Evolutionary conservation across 1,140 invertebrate species (phyloP).

Genomic region (Ladona fulva): DNA sequence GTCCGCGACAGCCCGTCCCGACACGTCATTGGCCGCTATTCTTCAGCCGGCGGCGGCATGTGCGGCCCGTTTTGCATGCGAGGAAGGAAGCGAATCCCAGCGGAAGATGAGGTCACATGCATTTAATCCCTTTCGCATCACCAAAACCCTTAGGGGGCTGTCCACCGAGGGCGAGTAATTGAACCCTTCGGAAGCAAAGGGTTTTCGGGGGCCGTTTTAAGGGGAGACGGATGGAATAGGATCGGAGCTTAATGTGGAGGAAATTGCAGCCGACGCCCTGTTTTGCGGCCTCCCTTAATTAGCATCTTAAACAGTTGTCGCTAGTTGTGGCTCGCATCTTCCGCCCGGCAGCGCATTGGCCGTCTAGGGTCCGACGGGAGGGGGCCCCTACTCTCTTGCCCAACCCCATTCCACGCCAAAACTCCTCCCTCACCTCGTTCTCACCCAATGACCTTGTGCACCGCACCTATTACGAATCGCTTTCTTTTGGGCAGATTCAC

Average conservation of each 20-base stretch:
- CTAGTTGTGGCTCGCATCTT: neutral
- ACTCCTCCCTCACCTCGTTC: neutral
- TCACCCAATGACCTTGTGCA: neutral
- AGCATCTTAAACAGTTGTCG: slow-evolving; percentile 1
- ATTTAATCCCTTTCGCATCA: too few relatives aligned
- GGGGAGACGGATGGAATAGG: too few relatives aligned
- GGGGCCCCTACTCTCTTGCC: neutral
- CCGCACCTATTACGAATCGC: neutral
- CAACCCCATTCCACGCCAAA: neutral
- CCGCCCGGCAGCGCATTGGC: neutral
- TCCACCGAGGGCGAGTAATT: too few relatives aligned
- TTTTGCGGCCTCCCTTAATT: neutral
- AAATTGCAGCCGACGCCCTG: neutral
- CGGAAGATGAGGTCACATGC: too few relatives aligned
- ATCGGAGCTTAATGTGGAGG: neutral
- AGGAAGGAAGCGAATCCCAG: too few relatives aligned
- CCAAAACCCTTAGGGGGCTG: too few relatives aligned
- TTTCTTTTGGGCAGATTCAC: neutral
- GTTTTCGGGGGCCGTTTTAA: too few relatives aligned
- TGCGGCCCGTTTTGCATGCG: too few relatives aligned
- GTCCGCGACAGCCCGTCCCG: too few relatives aligned
- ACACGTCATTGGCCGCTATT: too few relatives aligned
- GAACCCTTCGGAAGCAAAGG: too few relatives aligned
- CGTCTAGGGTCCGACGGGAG: neutral
- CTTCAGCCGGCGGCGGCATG: too few relatives aligned